A percentile compares a stretch with the other conserved stretches of the same genome.
phyloP scores from a whole-genome alignment of 2,888 invertebrate genomes.

The Luperina testacea region DNA sequence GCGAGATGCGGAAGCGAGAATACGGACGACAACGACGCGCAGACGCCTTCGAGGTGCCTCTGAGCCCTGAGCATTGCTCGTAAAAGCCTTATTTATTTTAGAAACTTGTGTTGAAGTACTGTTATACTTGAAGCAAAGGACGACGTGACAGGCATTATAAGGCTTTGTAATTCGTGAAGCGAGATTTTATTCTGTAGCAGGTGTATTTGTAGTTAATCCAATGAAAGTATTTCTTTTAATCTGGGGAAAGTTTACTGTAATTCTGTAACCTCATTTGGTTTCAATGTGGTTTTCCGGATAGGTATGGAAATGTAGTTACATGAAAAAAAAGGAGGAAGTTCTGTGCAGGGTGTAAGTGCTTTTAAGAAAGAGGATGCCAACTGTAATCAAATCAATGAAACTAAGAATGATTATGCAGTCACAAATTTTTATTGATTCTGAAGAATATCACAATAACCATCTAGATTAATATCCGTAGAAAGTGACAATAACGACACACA shows the following conservation, averaged over 20 bases:
- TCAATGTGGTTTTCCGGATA: background rate
- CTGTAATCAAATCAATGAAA: background rate
- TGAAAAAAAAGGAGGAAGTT: background rate
- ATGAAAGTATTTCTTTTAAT: conserved; percentile 32
- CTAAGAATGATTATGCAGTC: background rate
- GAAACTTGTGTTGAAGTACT: conserved; percentile 68
- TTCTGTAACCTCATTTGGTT: background rate
- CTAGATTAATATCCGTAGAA: background rate
- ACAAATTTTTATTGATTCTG: background rate
- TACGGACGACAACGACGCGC: conserved; percentile 51
- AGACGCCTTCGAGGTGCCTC: conserved; percentile 49
- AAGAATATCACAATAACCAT: background rate
- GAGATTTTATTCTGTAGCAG: conserved; percentile 40
- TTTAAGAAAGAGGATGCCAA: background rate
- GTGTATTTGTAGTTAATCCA: conserved; percentile 44
- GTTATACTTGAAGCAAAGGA: conserved; percentile 62
- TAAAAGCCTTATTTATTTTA: conserved; percentile 67
- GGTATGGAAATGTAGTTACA: background rate
- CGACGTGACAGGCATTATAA: conserved; percentile 62
- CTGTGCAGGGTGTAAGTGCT: background rate
- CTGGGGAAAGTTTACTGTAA: background rate
- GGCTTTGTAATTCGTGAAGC: conserved; percentile 32
- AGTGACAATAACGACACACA: background rate
- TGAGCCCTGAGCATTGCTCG: conserved; percentile 56
- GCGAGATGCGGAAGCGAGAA: conserved; percentile 68